phyloP scores from a whole-genome alignment of 2,113 vertebrate species.

The Planiliza haematocheilus region DNA sequence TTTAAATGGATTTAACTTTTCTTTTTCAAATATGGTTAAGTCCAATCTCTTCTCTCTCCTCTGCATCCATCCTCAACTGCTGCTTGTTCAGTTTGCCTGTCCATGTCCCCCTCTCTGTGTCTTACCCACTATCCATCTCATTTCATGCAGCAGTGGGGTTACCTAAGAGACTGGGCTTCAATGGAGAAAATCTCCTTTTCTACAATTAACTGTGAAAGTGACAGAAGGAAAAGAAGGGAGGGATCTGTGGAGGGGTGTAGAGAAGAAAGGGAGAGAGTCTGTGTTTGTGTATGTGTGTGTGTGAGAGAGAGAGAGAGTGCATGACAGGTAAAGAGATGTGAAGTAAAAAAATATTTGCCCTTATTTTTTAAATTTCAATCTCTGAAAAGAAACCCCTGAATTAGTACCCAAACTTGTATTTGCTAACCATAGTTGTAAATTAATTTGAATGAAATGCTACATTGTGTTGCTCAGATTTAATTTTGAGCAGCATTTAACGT shows the following conservation, averaged over 20 bases:
- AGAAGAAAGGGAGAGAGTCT: conserved; percentile 33
- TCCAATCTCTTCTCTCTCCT: conserved; percentile 40
- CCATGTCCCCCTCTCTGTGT: conserved; percentile 65
- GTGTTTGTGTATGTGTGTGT: too few species aligned
- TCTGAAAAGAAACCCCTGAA: not conserved
- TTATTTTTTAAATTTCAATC: conserved; percentile 2
- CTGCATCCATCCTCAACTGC: conserved; percentile 70
- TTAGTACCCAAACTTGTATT: not conserved
- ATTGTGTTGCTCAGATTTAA: too few species aligned
- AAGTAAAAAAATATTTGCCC: conserved; percentile 47
- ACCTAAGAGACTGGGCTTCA: conserved; percentile 85
- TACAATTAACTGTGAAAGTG: conserved; percentile 85
- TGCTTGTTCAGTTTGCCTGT: conserved; percentile 67
- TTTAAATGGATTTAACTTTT: conserved; percentile 19
- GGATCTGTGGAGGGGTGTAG: conserved; percentile 56
- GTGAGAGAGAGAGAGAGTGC: conserved; percentile 22
- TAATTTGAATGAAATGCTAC: too few species aligned
- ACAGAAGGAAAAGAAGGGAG: conserved; percentile 71
- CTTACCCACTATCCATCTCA: conserved; percentile 81
- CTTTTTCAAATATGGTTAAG: conserved; percentile 27
- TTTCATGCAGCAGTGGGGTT: conserved; percentile 87
- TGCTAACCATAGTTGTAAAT: too few species aligned
- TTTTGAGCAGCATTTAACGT: too few species aligned
- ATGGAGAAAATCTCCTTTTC: conserved; percentile 86
- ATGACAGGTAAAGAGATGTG: conserved; percentile 70